A percentile compares a stretch with the other conserved stretches of the same genome.
Conservation (phyloP, 1,140 invertebrate species). For the Magallana angulata region DNA sequence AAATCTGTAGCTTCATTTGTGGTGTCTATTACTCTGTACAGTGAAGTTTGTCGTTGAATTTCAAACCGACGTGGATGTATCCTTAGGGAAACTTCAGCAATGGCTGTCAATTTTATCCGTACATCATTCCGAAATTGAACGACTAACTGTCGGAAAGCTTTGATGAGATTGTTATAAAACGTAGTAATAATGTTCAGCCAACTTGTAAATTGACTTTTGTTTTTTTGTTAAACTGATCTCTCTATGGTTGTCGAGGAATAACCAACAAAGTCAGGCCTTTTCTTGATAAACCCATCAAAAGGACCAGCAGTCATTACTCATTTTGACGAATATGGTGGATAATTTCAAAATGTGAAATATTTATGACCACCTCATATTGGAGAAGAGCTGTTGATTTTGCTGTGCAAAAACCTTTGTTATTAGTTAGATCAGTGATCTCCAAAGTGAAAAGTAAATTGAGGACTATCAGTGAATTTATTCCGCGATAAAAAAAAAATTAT, state of each 20-base stretch:
- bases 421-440: conserved; percentile 10
- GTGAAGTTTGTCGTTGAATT: not conserved
- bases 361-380: conserved; percentile 28
- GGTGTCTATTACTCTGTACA: too few species aligned
- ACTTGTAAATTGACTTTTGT: not conserved
- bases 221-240: conserved; percentile 16
- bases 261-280: not conserved
- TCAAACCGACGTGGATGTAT: not conserved
- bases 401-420: not conserved
- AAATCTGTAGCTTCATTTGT: too few species aligned
- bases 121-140: not conserved
- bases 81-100: not conserved
- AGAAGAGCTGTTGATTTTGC: conserved; percentile 9
- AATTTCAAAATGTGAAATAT: conserved; percentile 18
- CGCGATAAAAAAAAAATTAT: too few species aligned
- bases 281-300: not conserved
- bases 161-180: not conserved
- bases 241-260: not conserved
- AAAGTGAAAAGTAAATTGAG: not conserved
- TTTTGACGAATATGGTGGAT: not conserved
- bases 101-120: not conserved
- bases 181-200: not conserved
- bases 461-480: too few species aligned
- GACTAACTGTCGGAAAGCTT: not conserved
- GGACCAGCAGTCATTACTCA: not conserved